Conservation (phyloP, 2,113 vertebrate genomes). For the Eidolon helvum region DNA sequence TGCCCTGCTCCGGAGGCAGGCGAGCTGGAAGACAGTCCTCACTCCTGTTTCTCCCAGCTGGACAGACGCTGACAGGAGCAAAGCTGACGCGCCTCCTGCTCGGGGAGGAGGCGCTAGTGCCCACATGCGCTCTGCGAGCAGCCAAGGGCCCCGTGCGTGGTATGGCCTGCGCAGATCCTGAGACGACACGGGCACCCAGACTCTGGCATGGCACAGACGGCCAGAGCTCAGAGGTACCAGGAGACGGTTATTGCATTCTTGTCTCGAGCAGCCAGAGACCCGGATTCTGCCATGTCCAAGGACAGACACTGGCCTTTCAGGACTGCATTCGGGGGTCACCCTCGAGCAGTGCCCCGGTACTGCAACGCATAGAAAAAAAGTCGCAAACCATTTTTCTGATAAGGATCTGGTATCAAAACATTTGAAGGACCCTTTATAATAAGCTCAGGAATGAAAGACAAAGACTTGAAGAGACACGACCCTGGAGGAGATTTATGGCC, state of each 20-base stretch:
- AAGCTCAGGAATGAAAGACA: background rate
- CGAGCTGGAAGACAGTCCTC: background rate
- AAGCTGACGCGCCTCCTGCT: background rate
- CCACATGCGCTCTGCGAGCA: rapidly evolving
- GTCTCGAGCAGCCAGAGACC: background rate
- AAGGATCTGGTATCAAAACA: background rate
- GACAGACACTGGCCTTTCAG: background rate
- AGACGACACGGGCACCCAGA: background rate
- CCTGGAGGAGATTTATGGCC: background rate
- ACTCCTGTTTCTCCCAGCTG: too few relatives aligned
- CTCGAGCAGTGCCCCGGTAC: background rate
- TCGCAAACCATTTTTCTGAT: background rate
- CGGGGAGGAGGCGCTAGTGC: background rate
- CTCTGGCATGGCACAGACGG: background rate
- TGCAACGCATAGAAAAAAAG: background rate
- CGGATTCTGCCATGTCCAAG: background rate
- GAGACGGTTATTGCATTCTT: background rate
- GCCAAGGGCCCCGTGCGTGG: background rate
- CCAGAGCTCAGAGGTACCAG: background rate
- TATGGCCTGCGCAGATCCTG: rapidly evolving
- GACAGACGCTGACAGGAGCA: background rate
- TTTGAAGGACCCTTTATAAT: background rate
- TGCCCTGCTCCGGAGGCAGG: too few relatives aligned
- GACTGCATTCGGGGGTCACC: background rate
- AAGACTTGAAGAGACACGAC: background rate